Evolutionary conservation across 2,888 invertebrate species (phyloP), one percentile per base, ranked within the genome.

Genomic region (Microplitis deprimator): DNA sequence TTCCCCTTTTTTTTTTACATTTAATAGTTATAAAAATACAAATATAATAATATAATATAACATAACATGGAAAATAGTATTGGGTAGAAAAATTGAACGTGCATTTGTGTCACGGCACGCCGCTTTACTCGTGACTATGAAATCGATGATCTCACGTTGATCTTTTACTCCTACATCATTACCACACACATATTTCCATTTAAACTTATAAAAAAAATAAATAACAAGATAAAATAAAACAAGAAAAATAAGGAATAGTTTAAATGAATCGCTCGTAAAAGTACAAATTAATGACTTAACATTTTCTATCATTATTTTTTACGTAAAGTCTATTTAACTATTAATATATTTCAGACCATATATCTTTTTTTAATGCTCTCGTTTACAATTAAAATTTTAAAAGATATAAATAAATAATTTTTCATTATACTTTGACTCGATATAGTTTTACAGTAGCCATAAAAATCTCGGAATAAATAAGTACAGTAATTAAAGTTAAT

Each of bases 51-150:
- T 62, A 7, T 62, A 62, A n/a, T 62, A 62, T n/a, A 62, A 62
- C 20, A 62, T 16, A 29, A 17, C 20, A 62, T 62, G 16, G 20
- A 17, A n/a, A 39, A 20, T 50, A 59, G 20, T n/a, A 39, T 7
- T 71, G 29, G 10, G 10, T 72, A 39, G 20, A 17, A 72, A 16
- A 72, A 72, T 29, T 72, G 39, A 64, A 41, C 17, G 64, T 71
- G 76, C 75, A 71, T 84, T 78, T 82, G 82, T 83, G 83, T 86
- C 83, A 83, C 77, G 83, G 81, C 82, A 80, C 80, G 83, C 61
- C 80, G 77, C 76, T 74, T 80, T 29, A 38, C 65, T 78, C 64
- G 76, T 76, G 82, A 82, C 86, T 86, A 85, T 85, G 80, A 84
- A 84, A 86, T 82, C 83, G 85, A 79, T 83, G 86, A 85, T 86